Conservation (phyloP, 2,888 invertebrate species). For the Glyphotaelius pellucidus region DNA sequence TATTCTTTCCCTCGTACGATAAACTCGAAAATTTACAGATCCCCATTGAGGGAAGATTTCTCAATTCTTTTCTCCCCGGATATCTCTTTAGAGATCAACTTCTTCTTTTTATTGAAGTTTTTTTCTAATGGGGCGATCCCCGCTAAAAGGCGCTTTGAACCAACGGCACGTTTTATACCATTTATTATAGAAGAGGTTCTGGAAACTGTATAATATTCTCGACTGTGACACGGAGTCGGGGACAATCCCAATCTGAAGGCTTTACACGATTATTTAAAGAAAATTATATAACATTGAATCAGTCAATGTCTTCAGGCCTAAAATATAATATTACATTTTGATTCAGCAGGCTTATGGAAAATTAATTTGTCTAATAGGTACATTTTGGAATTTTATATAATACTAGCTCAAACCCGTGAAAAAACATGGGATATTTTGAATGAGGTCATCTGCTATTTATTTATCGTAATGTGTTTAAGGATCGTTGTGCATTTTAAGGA, state of each 20-base stretch:
- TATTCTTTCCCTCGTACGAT: background rate
- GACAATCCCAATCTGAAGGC: background rate
- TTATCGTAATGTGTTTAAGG: too few relatives aligned
- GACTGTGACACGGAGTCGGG: background rate
- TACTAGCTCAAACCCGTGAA: too few relatives aligned
- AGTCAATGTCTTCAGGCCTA: background rate
- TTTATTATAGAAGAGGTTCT: background rate
- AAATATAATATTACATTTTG: background rate
- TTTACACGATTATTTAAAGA: background rate
- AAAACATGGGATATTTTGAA: too few relatives aligned
- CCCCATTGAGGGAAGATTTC: background rate
- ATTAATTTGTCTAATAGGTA: too few relatives aligned
- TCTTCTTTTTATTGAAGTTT: conserved; percentile 22
- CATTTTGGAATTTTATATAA: too few relatives aligned
- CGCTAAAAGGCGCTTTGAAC: conserved; percentile 7
- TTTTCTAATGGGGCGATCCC: conserved; percentile 11
- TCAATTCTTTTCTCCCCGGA: conserved; percentile 7
- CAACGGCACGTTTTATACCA: conserved; percentile 30
- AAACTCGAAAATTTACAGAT: background rate
- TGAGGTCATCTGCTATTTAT: too few relatives aligned
- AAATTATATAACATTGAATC: background rate
- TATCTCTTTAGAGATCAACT: background rate
- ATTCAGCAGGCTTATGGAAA: too few relatives aligned
- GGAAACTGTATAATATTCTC: background rate
- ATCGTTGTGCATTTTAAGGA: too few relatives aligned